Evolutionary conservation across 2,797 vertebrate genomes (phyloP).

Genomic region (Thamnophis elegans): DNA sequence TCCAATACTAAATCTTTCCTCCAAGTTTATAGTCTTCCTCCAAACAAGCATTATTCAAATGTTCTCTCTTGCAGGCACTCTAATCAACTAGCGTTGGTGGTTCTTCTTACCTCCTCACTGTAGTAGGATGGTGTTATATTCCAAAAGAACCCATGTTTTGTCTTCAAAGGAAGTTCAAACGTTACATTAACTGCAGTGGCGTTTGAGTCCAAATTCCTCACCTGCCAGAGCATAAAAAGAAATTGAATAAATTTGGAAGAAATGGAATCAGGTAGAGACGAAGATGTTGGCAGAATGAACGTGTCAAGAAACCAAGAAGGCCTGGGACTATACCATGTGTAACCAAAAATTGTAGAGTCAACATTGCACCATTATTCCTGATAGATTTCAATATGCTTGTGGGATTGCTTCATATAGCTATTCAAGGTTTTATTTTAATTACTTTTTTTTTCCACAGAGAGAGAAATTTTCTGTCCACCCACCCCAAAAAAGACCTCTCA

Average conservation of each 20-base stretch:
- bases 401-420: not conserved
- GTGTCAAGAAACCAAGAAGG: not conserved
- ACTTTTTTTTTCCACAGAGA: not conserved
- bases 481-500: not conserved
- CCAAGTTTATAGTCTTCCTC: not conserved
- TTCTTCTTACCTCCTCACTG: not conserved
- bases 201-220: not conserved
- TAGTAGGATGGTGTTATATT: not conserved
- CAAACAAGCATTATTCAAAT: not conserved
- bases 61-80: too few relatives aligned
- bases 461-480: not conserved
- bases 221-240: not conserved
- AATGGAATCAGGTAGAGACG: not conserved
- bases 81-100: not conserved
- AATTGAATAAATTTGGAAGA: not conserved
- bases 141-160: conserved; percentile 16
- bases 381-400: not conserved
- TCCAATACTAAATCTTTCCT: not conserved
- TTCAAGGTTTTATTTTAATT: not conserved
- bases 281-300: not conserved
- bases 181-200: conserved; percentile 1
- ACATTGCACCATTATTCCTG: not conserved
- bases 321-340: not conserved
- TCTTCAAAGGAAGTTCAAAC: conserved; percentile 14
- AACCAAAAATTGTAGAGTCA: not conserved